Conservation (phyloP, 2,888 invertebrate genomes). For the Pachydiplax longipennis region DNA sequence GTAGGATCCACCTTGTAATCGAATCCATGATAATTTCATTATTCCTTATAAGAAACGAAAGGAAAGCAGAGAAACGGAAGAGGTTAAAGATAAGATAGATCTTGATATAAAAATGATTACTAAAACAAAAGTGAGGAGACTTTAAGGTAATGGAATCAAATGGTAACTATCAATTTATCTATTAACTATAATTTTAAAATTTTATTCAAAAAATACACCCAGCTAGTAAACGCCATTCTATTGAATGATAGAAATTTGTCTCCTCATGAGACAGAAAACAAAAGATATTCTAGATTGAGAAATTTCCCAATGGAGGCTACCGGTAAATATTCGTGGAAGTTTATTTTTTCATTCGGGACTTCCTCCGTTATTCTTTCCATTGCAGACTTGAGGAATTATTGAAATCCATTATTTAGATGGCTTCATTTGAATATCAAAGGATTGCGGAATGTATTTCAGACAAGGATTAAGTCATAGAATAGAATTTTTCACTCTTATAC, state of each 20-base stretch:
- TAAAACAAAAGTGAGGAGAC: too few species aligned
- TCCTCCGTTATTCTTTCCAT: neutral
- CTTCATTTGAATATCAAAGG: neutral
- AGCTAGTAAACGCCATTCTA: neutral
- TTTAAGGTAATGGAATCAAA: too few species aligned
- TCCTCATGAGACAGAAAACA: neutral
- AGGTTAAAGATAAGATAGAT: too few species aligned
- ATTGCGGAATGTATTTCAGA: neutral
- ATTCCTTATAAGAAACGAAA: too few species aligned
- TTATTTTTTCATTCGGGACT: neutral
- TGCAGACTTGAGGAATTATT: neutral
- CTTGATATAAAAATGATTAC: too few species aligned
- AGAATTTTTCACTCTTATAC: neutral
- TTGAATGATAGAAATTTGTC: neutral
- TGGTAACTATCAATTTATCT: too few species aligned
- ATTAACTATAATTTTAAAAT: too few species aligned
- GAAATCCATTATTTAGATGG: neutral
- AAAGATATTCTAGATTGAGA: neutral
- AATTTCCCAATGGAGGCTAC: neutral
- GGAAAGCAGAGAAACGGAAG: too few species aligned
- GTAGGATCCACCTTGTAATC: too few species aligned
- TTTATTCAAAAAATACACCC: too few species aligned
- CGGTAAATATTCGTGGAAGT: neutral
- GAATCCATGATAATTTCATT: too few species aligned
- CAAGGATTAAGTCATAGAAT: neutral